These are phyloP conservation scores for Oceanites oceanicus DNA, from an alignment of 2,113 vertebrate species.

Conservation along the genomic window DNA sequence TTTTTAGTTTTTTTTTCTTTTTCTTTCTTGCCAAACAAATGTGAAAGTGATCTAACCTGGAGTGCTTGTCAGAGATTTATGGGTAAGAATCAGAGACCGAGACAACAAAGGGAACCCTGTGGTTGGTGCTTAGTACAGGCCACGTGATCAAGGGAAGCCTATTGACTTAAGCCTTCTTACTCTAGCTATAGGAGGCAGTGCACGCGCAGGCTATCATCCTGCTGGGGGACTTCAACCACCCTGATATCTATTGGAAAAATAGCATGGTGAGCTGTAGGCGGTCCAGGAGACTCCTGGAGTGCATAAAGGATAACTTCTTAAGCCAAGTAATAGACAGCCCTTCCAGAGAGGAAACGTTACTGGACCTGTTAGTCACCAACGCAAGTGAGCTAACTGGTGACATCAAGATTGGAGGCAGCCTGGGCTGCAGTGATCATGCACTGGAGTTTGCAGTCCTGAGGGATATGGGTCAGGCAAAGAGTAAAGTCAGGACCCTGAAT, in stretches of 20 bases:
- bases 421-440: neutral
- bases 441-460: neutral
- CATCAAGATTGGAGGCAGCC: neutral
- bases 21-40: neutral
- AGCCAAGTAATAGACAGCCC: neutral
- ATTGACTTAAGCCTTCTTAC: accelerated
- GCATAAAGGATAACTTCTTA: accelerated
- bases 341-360: accelerated
- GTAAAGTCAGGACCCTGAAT: neutral
- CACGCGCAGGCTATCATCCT: accelerated
- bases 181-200: neutral
- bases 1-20: neutral
- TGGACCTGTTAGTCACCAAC: neutral
- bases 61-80: neutral
- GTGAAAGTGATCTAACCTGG: neutral
- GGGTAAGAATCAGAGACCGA: neutral
- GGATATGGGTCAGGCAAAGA: neutral
- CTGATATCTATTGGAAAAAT: neutral
- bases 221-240: neutral
- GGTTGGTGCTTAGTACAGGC: neutral
- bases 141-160: accelerated
- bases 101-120: neutral
- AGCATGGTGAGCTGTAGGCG: neutral
- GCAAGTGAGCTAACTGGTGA: accelerated
- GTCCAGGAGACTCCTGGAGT: neutral